Evolutionary conservation across 2,888 invertebrate species (phyloP).

Genomic region (Malthinus seriepunctatus): DNA sequence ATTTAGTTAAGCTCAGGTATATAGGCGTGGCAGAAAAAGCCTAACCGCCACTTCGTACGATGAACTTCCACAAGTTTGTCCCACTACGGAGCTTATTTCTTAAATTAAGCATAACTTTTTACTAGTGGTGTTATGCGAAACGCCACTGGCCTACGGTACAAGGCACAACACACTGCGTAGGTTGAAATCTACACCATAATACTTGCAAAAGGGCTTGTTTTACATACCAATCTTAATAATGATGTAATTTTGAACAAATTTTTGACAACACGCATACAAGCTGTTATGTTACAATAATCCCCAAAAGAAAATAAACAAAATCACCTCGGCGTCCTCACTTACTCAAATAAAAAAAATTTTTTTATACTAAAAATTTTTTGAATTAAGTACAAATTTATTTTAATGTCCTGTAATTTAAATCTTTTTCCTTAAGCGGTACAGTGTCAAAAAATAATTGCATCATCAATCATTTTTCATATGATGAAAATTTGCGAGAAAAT

Average conservation of each 20-base stretch:
- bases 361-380: too few relatives aligned
- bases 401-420: too few relatives aligned
- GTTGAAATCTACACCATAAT: constrained; percentile 12
- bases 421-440: too few relatives aligned
- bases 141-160: constrained; percentile 23
- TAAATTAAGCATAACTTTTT: constrained; percentile 32
- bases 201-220: constrained; percentile 1
- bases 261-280: not conserved
- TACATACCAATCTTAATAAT: constrained; percentile 7
- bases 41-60: constrained; percentile 41
- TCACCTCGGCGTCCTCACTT: too few relatives aligned
- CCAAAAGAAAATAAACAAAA: too few relatives aligned
- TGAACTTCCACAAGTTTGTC: constrained; percentile 40
- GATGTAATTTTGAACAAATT: constrained; percentile 11
- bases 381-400: too few relatives aligned
- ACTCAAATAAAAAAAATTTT: too few relatives aligned
- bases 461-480: too few relatives aligned
- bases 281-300: too few relatives aligned
- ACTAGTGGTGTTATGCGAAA: constrained; percentile 25
- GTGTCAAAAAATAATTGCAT: too few relatives aligned
- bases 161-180: constrained; percentile 11
- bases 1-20: constrained; percentile 19
- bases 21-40: constrained; percentile 38
- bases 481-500: too few relatives aligned
- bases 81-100: constrained; percentile 31